Percentiles rank a stretch among this genome's conserved stretches.
Evolutionary conservation across 2,113 vertebrate genomes (phyloP).

Genomic region (Oryctolagus cuniculus): mOryCun1.1 NC_091442.1:44172001-44172500

Average conservation of each 20-base stretch:
- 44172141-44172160: no score
- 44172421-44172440: background rate
- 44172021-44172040: no score
- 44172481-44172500: background rate
- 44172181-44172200: no score
- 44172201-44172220: background rate
- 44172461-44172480: background rate
- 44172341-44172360: constrained; percentile 94
- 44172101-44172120: no score
- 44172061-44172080: no score
- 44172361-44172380: constrained; percentile 93
- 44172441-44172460: background rate
- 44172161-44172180: no score
- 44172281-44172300: constrained; percentile 77
- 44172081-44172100: no score
- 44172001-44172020: no score
- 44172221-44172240: background rate
- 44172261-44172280: accelerated
- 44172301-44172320: constrained; percentile 88
- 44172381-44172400: constrained; percentile 97
- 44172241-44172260: accelerated
- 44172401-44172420: constrained; percentile 65
- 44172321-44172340: constrained; percentile 97
- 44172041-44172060: no score
- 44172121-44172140: no score